Evolutionary conservation across 2,888 invertebrate genomes (phyloP), one percentile per base, ranked within the genome.

Genomic region (Orthonychiurus folsomi): DNA sequence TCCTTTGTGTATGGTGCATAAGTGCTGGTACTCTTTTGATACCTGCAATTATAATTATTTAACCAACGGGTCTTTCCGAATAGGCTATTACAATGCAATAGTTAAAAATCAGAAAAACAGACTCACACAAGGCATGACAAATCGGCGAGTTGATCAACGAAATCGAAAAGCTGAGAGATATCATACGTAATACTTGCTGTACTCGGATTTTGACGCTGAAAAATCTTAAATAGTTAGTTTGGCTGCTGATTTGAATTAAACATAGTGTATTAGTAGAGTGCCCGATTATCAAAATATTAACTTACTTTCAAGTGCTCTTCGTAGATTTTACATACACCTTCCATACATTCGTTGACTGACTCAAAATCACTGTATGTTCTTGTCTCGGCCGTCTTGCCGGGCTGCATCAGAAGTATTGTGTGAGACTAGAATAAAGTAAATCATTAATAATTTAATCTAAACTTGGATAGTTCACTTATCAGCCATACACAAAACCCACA

Each of bases 1-100:
- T 94, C 95, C 80, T 97, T 97, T 78, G 96, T 96, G 80, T 96
- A 96, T 0, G 99, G 99, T 1, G 93, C 92, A 75, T 99, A 99
- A 0, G 93, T 93, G 75, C 93, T 93, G 52, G 91, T 90, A 5
- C 89, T 88, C 77, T 94, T 94, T 79, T 95, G 92, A 78, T 93
- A 80, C 59, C 81, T 80, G 75, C 28, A 74, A 72, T 64, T 57
- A 62, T 69, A 65, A 60, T 63, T 24, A 60, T 56, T 37, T 12
- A 65, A 25, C 23, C 12, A 57, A 25, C 20, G 23, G 37, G 23
- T n/a, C n/a, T 57, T 23, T 20, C 25, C 3, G 23, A 23, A 48
- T 15, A 48, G 48, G 12, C 15, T 12, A 12, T 15, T 15, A 48
- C 48, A 48, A n/a, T n/a, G n/a, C n/a, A n/a, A n/a, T n/a, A n/a